Evolutionary conservation across 2,888 invertebrate genomes (phyloP), one percentile per base, ranked within the genome.

Genomic region (Lochmaea crataegi): DNA sequence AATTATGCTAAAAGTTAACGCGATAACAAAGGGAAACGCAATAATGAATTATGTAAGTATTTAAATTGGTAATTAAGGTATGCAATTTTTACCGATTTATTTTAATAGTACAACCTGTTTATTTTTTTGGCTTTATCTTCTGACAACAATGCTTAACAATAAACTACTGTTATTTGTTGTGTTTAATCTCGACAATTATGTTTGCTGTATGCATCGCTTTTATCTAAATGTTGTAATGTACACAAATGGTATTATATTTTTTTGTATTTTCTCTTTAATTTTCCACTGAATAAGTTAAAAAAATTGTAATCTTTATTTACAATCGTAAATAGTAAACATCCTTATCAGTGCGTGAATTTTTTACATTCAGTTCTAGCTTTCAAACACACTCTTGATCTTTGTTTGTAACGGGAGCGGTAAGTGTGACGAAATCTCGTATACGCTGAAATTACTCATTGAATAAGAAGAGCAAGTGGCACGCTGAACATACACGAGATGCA

Each of bases 251-350:
- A 38, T 60, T 38, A 14, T 60, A 60, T 60, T 32, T 60, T 60
- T 60, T 38, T 14, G 38, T n/a, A 60, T n/a, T 63, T 63, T 63
- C 42, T 63, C 61, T 42, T 42, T 16, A 42, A 63, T 63, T 63
- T 63, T 63, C 61, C 61, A 18, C 42, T 63, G 61, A 63, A 38
- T 63, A 63, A 63, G 18, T 38, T n/a, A 10, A 61, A 61, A 61
- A 38, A 61, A 41, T 41, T 11, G 12, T 38, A 16, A 38, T 63
- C 11, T 63, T 63, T 63, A 42, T 63, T 63, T 42, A 63, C 18
- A 10, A n/a, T 42, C n/a, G 18, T 53, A 53, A 53, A 53, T 18
- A 53, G 16, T 51, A 51, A 58, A 58, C 38, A 38, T 14, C 42
- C 11, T 63, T 63, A 63, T 63, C 41, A 42, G 61, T 63, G 61